Evolutionary conservation across 2,797 vertebrate species (phyloP).

Genomic region (Euphonia xanthogaster): DNA sequence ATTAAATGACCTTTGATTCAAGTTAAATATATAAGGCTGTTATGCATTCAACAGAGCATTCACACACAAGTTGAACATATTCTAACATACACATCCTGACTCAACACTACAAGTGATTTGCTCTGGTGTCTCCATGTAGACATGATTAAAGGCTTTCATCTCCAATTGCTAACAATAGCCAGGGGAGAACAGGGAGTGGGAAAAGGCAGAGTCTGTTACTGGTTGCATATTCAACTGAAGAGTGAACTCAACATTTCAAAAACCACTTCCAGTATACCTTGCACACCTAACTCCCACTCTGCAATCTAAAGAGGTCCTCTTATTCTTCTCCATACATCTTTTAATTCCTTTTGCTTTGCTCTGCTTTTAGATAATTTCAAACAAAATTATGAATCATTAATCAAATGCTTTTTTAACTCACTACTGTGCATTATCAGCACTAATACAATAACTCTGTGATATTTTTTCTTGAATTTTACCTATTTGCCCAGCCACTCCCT

Average conservation of each 20-base stretch:
- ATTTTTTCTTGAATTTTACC: neutral
- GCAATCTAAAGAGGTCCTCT: neutral
- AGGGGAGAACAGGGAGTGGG: neutral
- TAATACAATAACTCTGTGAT: neutral
- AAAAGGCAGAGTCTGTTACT: neutral
- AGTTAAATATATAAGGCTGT: neutral
- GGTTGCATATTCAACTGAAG: neutral
- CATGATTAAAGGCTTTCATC: slow-evolving; percentile 26
- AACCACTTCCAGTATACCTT: neutral
- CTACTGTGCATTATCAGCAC: neutral
- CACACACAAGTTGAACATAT: slow-evolving; percentile 17
- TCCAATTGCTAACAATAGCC: neutral
- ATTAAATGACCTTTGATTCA: slow-evolving; percentile 3
- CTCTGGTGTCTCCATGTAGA: neutral
- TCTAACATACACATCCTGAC: neutral
- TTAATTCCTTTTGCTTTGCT: neutral
- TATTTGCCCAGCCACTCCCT: neutral
- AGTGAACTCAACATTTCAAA: neutral
- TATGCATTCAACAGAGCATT: neutral
- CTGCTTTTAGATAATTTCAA: neutral
- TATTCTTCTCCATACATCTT: neutral
- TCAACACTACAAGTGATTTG: neutral
- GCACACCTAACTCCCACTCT: neutral
- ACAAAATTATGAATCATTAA: neutral
- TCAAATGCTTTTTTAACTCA: neutral